Conservation (phyloP, 2,797 vertebrate species). For the Sebastes matsubarae region DNA sequence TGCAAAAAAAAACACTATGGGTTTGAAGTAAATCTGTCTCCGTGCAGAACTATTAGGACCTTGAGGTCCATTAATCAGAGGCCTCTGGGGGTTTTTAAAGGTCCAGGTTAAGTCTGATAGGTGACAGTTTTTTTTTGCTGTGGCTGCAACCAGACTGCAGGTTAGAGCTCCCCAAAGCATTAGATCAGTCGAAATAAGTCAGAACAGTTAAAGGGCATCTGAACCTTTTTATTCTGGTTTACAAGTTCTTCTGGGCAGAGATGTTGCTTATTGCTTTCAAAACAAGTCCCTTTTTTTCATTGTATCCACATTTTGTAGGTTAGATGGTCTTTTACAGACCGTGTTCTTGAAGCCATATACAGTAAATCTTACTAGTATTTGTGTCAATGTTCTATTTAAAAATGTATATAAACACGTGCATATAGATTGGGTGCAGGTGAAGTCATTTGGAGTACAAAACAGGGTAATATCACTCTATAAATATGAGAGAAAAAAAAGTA, state of each 20-base stretch:
- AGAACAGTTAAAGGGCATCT: background rate
- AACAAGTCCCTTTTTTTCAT: background rate
- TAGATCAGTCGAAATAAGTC: background rate
- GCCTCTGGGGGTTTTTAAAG: conserved; percentile 9
- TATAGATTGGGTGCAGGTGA: background rate
- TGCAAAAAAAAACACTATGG: background rate
- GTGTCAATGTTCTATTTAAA: background rate
- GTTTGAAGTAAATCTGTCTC: conserved; percentile 26
- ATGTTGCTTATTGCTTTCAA: background rate
- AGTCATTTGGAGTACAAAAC: background rate
- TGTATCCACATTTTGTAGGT: background rate
- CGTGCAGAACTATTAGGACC: conserved; percentile 10
- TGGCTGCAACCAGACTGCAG: conserved; percentile 2
- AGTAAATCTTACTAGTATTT: background rate
- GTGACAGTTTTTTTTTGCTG: background rate
- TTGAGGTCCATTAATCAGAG: conserved; percentile 30
- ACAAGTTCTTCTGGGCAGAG: background rate
- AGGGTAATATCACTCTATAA: background rate
- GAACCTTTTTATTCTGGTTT: background rate
- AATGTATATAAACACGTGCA: background rate
- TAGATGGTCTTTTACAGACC: background rate
- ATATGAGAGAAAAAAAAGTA: conserved; percentile 14
- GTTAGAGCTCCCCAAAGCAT: background rate
- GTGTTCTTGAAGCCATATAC: background rate
- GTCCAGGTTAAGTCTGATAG: conserved; percentile 20